Base-by-base conservation (phyloP, 92 coral and sea anemone genomes). In the Isaurus tuberculatus region DNA sequence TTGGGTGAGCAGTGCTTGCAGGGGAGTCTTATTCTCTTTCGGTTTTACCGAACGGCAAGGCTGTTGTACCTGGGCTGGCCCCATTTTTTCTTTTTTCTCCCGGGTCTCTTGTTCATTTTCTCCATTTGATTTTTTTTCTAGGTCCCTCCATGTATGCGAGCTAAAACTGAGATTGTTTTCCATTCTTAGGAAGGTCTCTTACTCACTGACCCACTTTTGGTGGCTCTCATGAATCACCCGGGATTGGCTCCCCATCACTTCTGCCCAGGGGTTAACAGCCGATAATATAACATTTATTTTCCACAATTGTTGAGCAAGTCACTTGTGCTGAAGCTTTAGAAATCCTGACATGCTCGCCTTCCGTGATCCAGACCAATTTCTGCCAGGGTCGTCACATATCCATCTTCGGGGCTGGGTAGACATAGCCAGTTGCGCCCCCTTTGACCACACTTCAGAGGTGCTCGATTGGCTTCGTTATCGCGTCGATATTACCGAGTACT, bases 131-230 rank as follows among this genome's bases (percentile, higher is more conserved):
- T 55, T 55, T 55, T 25, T 55, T 55, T 55, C 22, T 11, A 55
- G 64, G 64, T 55, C 64, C 64, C 64, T 55, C n/a, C 64, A 55
- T 55, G n/a, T 55, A 55, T 15, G 64, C 46, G 4, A 40, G 4
- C 46, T 40, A 40, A 40, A 4, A 40, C 46, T 9, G n/a, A n/a
- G 64, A 25, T 14, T 55, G 25, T 55, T 55, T 55, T 55, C 64
- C 64, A 20, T 55, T 55, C 64, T 55, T 55, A 25, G 64, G 64
- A 55, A 17, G 64, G 22, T 55, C 64, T n/a, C n/a, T n/a, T n/a
- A n/a, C n/a, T n/a, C n/a, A n/a, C n/a, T n/a, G n/a, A n/a, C n/a
- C n/a, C n/a, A n/a, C n/a, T n/a, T n/a, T n/a, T 15, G n/a, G 0
- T 15, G 25, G 15, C 64, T 25, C 4, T 55, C 64, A 11, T 55